Percentiles rank a stretch among this genome's conserved stretches.
These are phyloP conservation scores for Syndactyla subalaris DNA, from an alignment of 2,797 vertebrate genomes.

Conservation along the genomic window DNA sequence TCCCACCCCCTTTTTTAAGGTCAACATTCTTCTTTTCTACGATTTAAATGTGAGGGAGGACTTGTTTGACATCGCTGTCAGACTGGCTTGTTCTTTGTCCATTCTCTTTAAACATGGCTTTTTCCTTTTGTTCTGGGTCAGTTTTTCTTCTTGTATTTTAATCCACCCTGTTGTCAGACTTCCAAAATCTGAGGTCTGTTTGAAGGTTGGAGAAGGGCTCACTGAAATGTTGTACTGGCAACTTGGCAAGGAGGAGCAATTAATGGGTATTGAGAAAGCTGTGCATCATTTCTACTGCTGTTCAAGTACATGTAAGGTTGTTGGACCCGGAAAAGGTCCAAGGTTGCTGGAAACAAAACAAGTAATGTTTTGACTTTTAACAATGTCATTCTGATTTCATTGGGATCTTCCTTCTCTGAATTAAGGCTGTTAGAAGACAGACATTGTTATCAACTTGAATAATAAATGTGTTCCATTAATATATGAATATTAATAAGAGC, in stretches of 20 bases:
- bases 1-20: background rate
- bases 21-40: background rate
- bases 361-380: slow-evolving; percentile 3
- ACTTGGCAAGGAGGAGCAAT: background rate
- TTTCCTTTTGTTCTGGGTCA: background rate
- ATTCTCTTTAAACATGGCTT: background rate
- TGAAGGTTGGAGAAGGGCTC: background rate
- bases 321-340: background rate
- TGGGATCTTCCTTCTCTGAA: background rate
- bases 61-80: background rate
- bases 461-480: slow-evolving; percentile 21
- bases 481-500: slow-evolving; percentile 49
- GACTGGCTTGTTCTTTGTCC: background rate
- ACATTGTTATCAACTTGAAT: slow-evolving; percentile 34
- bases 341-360: background rate
- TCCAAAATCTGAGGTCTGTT: background rate
- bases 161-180: background rate
- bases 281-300: background rate
- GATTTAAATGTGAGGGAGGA: background rate
- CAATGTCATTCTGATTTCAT: slow-evolving; percentile 25
- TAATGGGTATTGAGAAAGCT: background rate
- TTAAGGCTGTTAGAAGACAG: slow-evolving; percentile 18
- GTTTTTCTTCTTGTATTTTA: background rate
- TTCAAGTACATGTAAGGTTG: background rate
- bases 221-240: background rate